Conservation (phyloP, 2,797 vertebrate genomes). For the Falco naumanni region DNA sequence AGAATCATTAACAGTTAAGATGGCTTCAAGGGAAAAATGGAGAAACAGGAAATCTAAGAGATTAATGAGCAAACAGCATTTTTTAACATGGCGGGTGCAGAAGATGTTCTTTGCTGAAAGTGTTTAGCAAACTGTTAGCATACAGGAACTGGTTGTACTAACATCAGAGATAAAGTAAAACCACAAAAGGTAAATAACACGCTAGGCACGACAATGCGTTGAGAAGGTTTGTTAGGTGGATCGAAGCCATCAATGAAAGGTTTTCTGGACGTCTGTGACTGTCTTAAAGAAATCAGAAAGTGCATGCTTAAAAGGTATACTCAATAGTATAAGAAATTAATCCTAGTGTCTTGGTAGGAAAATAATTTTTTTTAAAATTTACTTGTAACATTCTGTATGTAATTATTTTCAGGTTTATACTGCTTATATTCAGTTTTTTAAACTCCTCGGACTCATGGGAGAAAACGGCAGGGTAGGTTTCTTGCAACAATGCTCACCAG, state of each 20-base stretch:
- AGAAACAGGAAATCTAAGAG: neutral
- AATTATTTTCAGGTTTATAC: neutral
- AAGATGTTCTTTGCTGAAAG: neutral
- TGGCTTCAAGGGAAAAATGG: neutral
- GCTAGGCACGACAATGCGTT: neutral
- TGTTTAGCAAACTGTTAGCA: neutral
- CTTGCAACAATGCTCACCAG: neutral
- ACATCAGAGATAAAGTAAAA: neutral
- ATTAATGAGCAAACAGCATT: neutral
- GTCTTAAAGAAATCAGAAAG: neutral
- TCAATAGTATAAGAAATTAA: neutral
- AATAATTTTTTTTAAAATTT: fast-evolving
- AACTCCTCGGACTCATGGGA: neutral
- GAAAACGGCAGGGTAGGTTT: neutral
- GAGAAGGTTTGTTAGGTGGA: neutral
- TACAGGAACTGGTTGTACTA: neutral
- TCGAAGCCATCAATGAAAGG: neutral
- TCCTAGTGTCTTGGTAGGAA: neutral
- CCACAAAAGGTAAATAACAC: neutral
- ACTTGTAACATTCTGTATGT: neutral
- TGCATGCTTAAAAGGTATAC: neutral
- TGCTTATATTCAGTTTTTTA: neutral
- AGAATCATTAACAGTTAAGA: neutral
- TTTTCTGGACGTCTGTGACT: neutral
- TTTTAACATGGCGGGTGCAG: neutral